A percentile compares a stretch with the other conserved stretches of the same genome.
These are phyloP conservation scores for Euproctis similis DNA, from an alignment of 2,888 invertebrate genomes.

Conservation along the genomic window DNA sequence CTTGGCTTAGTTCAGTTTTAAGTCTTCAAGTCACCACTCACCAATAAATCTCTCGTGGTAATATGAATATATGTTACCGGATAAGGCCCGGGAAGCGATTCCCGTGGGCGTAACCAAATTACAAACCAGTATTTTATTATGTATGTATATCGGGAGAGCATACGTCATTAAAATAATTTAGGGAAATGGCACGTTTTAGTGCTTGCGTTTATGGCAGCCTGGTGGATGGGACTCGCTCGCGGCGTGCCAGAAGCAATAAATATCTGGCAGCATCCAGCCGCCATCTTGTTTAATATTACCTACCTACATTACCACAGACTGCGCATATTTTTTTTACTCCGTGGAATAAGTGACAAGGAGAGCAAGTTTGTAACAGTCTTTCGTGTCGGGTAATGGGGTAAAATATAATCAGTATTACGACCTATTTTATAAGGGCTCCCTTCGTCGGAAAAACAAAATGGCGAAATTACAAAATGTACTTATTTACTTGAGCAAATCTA, in stretches of 20 bases:
- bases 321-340: constrained; percentile 57
- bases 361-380: too few relatives aligned
- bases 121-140: constrained; percentile 52
- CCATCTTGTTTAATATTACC: too few relatives aligned
- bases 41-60: constrained; percentile 24
- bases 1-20: too few relatives aligned
- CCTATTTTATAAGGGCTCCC: too few relatives aligned
- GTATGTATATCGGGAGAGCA: constrained; percentile 46
- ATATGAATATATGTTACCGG: constrained; percentile 37
- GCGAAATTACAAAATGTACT: too few relatives aligned
- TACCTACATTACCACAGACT: constrained; percentile 43
- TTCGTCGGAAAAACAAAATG: too few relatives aligned
- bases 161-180: constrained; percentile 66
- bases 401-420: constrained; percentile 43
- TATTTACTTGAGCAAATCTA: too few relatives aligned
- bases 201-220: constrained; percentile 52
- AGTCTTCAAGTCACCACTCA: constrained; percentile 36
- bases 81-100: constrained; percentile 32
- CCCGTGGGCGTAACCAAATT: constrained; percentile 45
- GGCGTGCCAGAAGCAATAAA: constrained; percentile 58
- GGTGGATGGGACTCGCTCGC: constrained; percentile 38
- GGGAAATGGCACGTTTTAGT: constrained; percentile 62
- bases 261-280: constrained; percentile 53
- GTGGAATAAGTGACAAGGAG: constrained; percentile 56
- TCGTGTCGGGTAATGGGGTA: constrained; percentile 48